Evolutionary conservation across 2,888 invertebrate species (phyloP).

Genomic region (Ernsta delagoae): DNA sequence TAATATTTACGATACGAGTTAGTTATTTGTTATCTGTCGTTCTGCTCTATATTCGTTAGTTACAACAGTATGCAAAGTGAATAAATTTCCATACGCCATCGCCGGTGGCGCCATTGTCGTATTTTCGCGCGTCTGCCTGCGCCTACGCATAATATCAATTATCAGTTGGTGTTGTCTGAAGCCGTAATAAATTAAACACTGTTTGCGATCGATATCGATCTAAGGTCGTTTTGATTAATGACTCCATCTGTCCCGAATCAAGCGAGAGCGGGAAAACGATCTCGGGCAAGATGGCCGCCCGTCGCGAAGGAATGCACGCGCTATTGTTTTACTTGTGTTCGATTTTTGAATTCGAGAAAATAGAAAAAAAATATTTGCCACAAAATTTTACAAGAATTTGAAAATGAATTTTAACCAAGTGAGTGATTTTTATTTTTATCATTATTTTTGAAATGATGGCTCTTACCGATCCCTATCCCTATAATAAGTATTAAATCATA

Average conservation of each 20-base stretch:
- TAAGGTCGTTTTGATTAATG: constrained; percentile 77
- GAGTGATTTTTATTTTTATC: too few species aligned
- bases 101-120: constrained; percentile 70
- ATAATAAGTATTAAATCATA: too few species aligned
- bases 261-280: constrained; percentile 62
- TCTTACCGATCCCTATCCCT: too few species aligned
- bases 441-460: too few species aligned
- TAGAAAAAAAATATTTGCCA: background rate
- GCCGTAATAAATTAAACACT: constrained; percentile 77
- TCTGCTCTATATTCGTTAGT: constrained; percentile 34
- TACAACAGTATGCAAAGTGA: constrained; percentile 48
- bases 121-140: constrained; percentile 68
- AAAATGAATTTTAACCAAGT: too few species aligned
- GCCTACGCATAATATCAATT: constrained; percentile 80
- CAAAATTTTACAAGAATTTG: too few species aligned
- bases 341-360: constrained; percentile 22
- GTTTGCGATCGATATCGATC: constrained; percentile 79
- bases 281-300: constrained; percentile 76
- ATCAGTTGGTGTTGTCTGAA: constrained; percentile 53
- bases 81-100: constrained; percentile 58
- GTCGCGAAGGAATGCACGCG: constrained; percentile 56
- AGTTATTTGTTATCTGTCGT: constrained; percentile 28
- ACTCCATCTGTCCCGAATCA: constrained; percentile 70
- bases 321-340: constrained; percentile 30
- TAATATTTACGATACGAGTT: too few species aligned